Evolutionary conservation across 1,140 invertebrate genomes (phyloP).

Genomic region (Saccostrea glomerata): DNA sequence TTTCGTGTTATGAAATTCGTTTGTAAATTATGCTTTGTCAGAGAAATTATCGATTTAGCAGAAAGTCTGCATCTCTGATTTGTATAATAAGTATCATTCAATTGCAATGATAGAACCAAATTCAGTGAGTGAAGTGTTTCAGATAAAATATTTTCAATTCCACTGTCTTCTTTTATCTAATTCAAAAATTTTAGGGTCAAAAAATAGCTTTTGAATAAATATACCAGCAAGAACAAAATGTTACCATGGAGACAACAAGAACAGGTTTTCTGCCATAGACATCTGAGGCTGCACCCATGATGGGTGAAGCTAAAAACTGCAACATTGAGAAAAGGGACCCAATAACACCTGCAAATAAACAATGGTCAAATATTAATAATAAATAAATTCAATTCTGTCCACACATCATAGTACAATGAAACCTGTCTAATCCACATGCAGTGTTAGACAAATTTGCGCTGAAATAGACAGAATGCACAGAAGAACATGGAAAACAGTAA

Average conservation of each 20-base stretch:
- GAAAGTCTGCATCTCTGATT: no score
- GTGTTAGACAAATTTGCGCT: no score
- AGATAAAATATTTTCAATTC: not conserved
- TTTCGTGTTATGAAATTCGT: not conserved
- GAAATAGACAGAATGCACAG: no score
- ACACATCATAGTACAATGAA: no score
- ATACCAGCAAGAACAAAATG: not conserved
- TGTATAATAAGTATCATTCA: no score
- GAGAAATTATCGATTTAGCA: no score
- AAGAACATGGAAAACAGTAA: no score
- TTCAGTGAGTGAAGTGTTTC: no score
- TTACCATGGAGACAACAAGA: slow-evolving; percentile 90
- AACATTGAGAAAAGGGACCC: slow-evolving; percentile 98
- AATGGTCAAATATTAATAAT: not conserved
- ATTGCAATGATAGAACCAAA: no score
- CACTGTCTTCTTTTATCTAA: not conserved
- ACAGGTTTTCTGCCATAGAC: slow-evolving; percentile 94
- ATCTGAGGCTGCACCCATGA: slow-evolving; percentile 96
- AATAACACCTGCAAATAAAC: slow-evolving; percentile 85
- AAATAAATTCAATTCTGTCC: no score
- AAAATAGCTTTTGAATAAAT: not conserved
- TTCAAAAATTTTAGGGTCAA: not conserved
- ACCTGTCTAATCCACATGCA: no score
- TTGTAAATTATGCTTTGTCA: not conserved
- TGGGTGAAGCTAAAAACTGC: slow-evolving; percentile 96